Conservation (phyloP, 2,113 vertebrate genomes). For the Tenebrosternarchus preto region DNA sequence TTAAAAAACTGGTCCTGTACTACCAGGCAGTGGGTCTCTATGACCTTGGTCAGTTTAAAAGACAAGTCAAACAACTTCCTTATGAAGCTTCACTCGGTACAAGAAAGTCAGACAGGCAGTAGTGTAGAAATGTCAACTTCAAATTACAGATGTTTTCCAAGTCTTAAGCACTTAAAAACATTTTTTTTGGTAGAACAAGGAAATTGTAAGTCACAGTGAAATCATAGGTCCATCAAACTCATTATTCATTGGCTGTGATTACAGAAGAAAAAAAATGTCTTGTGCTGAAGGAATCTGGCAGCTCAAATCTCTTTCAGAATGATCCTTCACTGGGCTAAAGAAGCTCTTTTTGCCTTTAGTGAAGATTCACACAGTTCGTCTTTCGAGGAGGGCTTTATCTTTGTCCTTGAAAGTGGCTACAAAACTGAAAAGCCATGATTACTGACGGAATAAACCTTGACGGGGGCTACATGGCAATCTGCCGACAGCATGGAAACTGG, state of each 20-base stretch:
- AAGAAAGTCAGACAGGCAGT: neutral
- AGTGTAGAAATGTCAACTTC: constrained; percentile 18
- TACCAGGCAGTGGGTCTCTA: constrained; percentile 15
- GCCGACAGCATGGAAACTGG: neutral
- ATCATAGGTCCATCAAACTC: neutral
- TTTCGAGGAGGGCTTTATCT: too few species aligned
- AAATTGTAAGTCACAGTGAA: neutral
- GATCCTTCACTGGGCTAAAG: neutral
- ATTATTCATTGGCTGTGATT: neutral
- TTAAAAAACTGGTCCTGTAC: neutral
- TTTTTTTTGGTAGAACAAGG: constrained; percentile 21
- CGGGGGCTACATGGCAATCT: neutral
- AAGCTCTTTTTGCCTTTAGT: neutral
- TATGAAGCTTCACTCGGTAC: neutral
- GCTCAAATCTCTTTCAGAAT: neutral
- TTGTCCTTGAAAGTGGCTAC: neutral
- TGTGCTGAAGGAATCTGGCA: neutral
- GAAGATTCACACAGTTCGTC: too few species aligned
- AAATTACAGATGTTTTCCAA: neutral
- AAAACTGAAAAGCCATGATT: neutral
- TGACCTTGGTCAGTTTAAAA: neutral
- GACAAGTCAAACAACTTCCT: neutral
- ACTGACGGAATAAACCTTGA: neutral
- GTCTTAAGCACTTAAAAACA: neutral
- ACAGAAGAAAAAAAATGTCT: neutral